Evolutionary conservation across 2,888 invertebrate species (phyloP), one percentile per base, ranked within the genome.

Genomic region (Himalopsyche tibetana): DNA sequence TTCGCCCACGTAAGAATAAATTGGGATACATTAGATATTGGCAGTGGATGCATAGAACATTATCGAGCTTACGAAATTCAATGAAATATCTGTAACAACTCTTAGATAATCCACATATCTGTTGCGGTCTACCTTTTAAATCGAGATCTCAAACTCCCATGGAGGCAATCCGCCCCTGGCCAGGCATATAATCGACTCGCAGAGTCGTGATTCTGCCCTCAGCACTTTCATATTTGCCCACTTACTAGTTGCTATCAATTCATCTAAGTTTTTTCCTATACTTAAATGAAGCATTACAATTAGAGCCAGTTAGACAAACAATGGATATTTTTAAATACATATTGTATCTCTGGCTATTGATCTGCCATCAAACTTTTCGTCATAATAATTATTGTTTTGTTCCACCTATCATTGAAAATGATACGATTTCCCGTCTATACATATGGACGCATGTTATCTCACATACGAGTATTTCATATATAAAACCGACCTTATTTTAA

Each of bases 191-290:
- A 87, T 86, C 88, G 87, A 56, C 55, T 82, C 45, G 15, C 69
- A 79, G 84, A 83, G 79, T 88, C 88, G 88, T 88, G 87, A 88
- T 85, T 17, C 19, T 45, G 88, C 88, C 88, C 81, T 55, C 79
- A 85, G 88, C 88, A 87, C 84, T 87, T 85, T 88, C 88, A 85
- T 88, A 87, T 84, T 88, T 56, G 51, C 79, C 74, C 74, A 74
- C 74, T 74, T 74, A 74, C 74, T 8, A 51, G 74, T 36, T 15
- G 12, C 74, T 74, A 74, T 74, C 74, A 12, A 38, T 36, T 36
- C 12, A 74, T 74, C 36, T 19, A n/a, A 56, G 28, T 63, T 63
- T 63, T 63, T 63, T 63, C 28, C 63, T 74, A 74, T 38, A 38
- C 74, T 74, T 74, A 74, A 74, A 36, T 15, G 74, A 74, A 36